Evolutionary conservation across 2,888 invertebrate genomes (phyloP), one percentile per base, ranked within the genome.

Genomic region (Caenorhabditis afra): DNA sequence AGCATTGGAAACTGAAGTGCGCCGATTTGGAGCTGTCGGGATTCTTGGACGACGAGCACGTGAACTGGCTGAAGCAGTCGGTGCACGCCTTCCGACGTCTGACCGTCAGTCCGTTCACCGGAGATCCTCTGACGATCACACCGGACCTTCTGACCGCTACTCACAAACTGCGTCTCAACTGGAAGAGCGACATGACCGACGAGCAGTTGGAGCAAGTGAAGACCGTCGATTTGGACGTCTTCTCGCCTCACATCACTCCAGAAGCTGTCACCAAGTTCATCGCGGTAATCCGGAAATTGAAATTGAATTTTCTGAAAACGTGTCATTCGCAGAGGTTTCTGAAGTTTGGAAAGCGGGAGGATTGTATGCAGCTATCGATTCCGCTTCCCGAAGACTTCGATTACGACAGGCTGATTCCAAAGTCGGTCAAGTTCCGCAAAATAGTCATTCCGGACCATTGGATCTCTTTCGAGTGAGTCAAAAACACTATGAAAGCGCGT

Each of bases 261-360:
- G 50, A 50, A n/a, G 67, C 39, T 18, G 58, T 23, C 0, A 23
- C 20, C 12, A 67, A 16, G 16, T 23, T 4, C 3, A 5, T 67
- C 0, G 50, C 41, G 49, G 67, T 58, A 29, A 7, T 5, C 29
- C n/a, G n/a, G n/a, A 7, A 29, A 7, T 29, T 7, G 29, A 29
- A 29, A 5, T 29, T 29, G 7, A 29, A 29, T 29, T 29, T 3
- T 29, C 29, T 7, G 7, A 29, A 5, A 3, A 29, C n/a, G 29
- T 29, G 3, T 29, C 29, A 29, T 29, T 29, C 39, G 37, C 66
- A 67, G 66, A 18, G 29, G 1, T 58, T 58, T n/a, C 47, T 67
- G 39, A 67, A 49, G 16, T 23, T 12, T 10, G 57, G 55, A 18
- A 57, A 55, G 12, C 20, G 49, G 20, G n/a, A 37, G 1, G 64